Evolutionary conservation across 2,888 invertebrate genomes (phyloP).

Genomic region (Rhaphigaster nebulosa): DNA sequence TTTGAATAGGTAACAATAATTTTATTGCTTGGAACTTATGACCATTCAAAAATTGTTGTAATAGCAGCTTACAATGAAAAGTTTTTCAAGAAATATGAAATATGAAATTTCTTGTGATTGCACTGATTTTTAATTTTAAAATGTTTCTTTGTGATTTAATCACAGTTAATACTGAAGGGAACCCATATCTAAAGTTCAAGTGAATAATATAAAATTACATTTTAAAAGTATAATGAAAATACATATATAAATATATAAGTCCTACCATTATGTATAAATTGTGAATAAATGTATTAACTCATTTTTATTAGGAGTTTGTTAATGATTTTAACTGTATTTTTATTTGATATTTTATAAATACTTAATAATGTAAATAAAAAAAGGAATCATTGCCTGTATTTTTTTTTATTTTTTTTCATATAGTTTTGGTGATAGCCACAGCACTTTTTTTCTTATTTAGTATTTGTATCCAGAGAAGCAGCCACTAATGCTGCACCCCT

Average conservation of each 20-base stretch:
- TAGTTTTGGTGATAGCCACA: neutral
- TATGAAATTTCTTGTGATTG: slow-evolving; percentile 26
- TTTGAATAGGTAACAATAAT: slow-evolving; percentile 38
- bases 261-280: slow-evolving; percentile 33
- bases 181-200: neutral
- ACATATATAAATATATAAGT: neutral
- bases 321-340: slow-evolving; percentile 41
- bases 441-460: neutral
- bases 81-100: neutral
- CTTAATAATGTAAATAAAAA: slow-evolving; percentile 19
- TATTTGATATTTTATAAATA: slow-evolving; percentile 26
- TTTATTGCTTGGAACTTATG: slow-evolving; percentile 39
- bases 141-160: slow-evolving; percentile 24
- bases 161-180: slow-evolving; percentile 17
- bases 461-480: slow-evolving; percentile 73
- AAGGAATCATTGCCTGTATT: neutral
- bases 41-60: slow-evolving; percentile 8
- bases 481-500: slow-evolving; percentile 95
- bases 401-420: neutral
- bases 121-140: neutral
- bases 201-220: slow-evolving; percentile 12
- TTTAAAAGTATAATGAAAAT: neutral
- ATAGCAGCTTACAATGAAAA: neutral
- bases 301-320: neutral
- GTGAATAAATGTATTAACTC: slow-evolving; percentile 27